Base-by-base conservation (phyloP, 2,797 vertebrate species). In the Luscinia luscinia region DNA sequence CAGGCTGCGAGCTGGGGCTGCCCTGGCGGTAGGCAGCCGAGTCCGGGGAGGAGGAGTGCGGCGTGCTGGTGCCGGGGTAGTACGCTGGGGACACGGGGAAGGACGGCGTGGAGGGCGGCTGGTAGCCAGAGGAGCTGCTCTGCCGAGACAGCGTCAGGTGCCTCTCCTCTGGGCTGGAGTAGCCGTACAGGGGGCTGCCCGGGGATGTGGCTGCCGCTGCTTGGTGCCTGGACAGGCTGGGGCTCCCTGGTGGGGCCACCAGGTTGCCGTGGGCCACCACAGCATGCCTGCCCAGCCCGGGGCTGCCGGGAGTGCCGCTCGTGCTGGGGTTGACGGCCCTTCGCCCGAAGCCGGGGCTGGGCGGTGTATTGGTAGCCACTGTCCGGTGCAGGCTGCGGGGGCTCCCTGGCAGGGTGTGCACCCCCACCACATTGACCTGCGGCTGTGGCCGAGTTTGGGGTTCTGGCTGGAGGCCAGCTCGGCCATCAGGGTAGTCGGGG, bases 81-180 rank as follows among this genome's bases (percentile, higher is more conserved):
- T 98, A 98, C 0, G 98, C 98, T 1, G 99, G 98, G 3, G 98
- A 99, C 4, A 99, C 98, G 0, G 99, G 99, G 97, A 99, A 99
- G 72, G 98, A 99, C 1, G 99, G 99, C 0, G 99, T 99, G n/a
- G 99, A 98, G 4, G 99, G 99, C 54, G 98, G 98, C 91, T 99
- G 99, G 96, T 99, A 99, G 87, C 99, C 99, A 0, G 99, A 99
- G 49, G 99, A 99, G 91, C 99, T 99, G 97, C 99, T 99, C 96
- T 99, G 99, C 61, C 99, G 97, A 7, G 99, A 99, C 91, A 99
- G 96, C 1, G 98, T 98, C 23, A 98, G 98, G 27, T 98, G 98
- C 69, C 98, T 97, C 89, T 99, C 99, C 49, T 99, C 99, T 0
- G 98, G 99, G 22, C 98, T 98, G 72, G 98, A 98, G 94, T 98